Percentiles rank a stretch among this genome's conserved stretches.
Conservation (phyloP, 2,888 invertebrate genomes). For the Lycaena phlaeas region DNA sequence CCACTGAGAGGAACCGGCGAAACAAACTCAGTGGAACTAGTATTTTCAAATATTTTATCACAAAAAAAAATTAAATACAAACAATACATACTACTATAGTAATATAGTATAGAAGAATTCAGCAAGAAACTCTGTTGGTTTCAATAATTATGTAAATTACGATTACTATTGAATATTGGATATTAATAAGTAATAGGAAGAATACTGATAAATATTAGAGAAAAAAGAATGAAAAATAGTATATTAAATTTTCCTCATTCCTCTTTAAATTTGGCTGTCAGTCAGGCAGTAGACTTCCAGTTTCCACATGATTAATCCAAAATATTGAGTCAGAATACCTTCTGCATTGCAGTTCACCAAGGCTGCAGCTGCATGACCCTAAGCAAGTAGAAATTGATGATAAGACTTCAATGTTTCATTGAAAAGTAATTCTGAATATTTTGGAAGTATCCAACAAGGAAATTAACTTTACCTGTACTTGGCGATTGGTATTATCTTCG, state of each 20-base stretch:
- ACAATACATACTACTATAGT: too few species aligned
- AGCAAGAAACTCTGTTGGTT: too few species aligned
- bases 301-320: constrained; percentile 92
- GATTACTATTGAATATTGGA: constrained; percentile 71
- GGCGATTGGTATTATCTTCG: constrained; percentile 91
- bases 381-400: constrained; percentile 23
- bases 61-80: too few species aligned
- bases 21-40: too few species aligned
- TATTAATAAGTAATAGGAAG: too few species aligned
- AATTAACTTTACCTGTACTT: constrained; percentile 86
- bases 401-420: not conserved
- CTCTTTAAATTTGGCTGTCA: constrained; percentile 95
- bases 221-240: too few species aligned
- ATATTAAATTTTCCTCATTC: constrained; percentile 47
- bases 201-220: too few species aligned
- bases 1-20: too few species aligned
- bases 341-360: constrained; percentile 99
- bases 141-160: constrained; percentile 25
- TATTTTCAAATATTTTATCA: too few species aligned
- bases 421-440: not conserved
- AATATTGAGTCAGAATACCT: constrained; percentile 93
- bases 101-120: too few species aligned
- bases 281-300: constrained; percentile 89
- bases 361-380: constrained; percentile 91
- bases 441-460: too few species aligned